A percentile compares a stretch with the other conserved stretches of the same genome.
Evolutionary conservation across 2,113 vertebrate species (phyloP).

Genomic region (Muntiacus muntjak): DNA sequence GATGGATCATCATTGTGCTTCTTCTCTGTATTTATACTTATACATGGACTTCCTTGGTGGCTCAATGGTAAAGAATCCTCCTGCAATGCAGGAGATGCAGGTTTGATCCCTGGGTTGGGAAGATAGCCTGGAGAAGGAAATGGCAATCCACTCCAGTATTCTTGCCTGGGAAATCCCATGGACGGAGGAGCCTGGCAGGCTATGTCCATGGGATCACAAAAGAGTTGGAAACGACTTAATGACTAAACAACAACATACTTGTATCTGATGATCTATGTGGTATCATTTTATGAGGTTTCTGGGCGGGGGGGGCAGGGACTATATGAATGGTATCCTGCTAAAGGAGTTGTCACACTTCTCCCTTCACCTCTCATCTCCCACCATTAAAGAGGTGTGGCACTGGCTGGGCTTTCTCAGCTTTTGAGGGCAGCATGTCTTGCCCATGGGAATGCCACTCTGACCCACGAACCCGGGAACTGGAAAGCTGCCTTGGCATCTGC

Average conservation of each 20-base stretch:
- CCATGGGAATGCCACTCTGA: background rate
- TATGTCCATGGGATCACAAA: too few species aligned
- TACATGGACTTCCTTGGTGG: too few species aligned
- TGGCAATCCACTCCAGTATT: too few species aligned
- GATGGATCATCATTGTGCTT: background rate
- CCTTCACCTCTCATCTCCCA: background rate
- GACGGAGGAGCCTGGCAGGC: too few species aligned
- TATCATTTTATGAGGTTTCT: background rate
- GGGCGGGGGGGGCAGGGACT: background rate
- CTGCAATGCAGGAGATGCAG: too few species aligned
- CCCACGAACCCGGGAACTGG: fast-evolving
- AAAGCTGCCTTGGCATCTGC: background rate
- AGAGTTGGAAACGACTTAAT: too few species aligned
- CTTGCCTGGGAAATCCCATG: too few species aligned
- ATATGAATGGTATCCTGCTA: background rate
- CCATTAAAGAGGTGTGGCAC: background rate
- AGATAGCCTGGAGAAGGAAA: too few species aligned
- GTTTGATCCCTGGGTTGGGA: too few species aligned
- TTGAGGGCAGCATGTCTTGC: too few species aligned
- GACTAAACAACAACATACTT: background rate
- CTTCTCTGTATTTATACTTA: background rate
- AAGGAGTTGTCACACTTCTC: background rate
- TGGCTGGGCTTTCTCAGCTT: background rate
- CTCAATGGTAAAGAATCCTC: too few species aligned
- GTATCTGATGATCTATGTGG: background rate